These are phyloP conservation scores for Lasiommata megera DNA, from an alignment of 2,888 invertebrate genomes.

Conservation along the genomic window DNA sequence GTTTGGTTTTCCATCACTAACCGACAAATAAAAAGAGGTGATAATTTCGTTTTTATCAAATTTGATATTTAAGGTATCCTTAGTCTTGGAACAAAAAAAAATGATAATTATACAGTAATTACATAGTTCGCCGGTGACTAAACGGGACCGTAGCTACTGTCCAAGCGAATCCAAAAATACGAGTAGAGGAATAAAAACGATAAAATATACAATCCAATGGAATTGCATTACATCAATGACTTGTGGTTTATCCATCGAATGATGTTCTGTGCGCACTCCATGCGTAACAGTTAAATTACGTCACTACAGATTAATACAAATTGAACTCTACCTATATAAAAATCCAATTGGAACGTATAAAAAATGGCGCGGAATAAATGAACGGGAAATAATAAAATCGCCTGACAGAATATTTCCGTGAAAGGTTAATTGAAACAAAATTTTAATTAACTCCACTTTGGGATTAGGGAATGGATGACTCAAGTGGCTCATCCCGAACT, in stretches of 20 bases:
- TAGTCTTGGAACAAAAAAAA: too few relatives aligned
- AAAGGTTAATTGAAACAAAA: slow-evolving; percentile 7
- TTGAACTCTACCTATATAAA: slow-evolving; percentile 23
- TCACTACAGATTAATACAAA: slow-evolving; percentile 27
- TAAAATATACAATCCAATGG: not conserved
- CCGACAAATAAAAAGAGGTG: too few relatives aligned
- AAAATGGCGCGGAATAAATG: slow-evolving; percentile 16
- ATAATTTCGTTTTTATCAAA: too few relatives aligned
- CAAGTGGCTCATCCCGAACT: not conserved
- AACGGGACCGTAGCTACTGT: too few relatives aligned
- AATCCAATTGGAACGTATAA: slow-evolving; percentile 21
- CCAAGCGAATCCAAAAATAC: too few relatives aligned
- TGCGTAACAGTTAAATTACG: slow-evolving; percentile 27
- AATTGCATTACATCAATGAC: slow-evolving; percentile 5
- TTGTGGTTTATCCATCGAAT: slow-evolving; percentile 12
- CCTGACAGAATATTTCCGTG: not conserved
- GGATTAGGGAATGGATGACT: not conserved
- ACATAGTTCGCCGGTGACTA: too few relatives aligned
- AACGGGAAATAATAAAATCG: slow-evolving; percentile 15
- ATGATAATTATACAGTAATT: too few relatives aligned
- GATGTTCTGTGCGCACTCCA: slow-evolving; percentile 14
- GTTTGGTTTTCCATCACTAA: too few relatives aligned
- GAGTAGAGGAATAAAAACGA: too few relatives aligned
- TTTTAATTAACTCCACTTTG: slow-evolving; percentile 1
- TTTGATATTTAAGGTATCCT: too few relatives aligned